These are phyloP conservation scores for Marasmarcha lunaedactyla DNA, from an alignment of 2,888 invertebrate genomes.

Conservation along the genomic window DNA sequence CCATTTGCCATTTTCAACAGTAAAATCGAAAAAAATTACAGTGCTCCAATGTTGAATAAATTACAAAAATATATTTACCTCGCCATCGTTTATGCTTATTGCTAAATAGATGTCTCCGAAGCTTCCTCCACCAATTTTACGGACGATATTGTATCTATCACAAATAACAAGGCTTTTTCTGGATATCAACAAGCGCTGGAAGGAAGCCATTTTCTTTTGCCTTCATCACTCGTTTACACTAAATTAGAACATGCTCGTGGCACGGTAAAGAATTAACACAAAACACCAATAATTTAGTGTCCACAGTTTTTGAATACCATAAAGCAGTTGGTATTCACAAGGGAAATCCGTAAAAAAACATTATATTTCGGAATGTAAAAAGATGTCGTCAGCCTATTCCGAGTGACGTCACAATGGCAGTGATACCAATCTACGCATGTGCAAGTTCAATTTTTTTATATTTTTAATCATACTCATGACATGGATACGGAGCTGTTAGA, in stretches of 20 bases:
- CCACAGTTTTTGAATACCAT: slow-evolving; percentile 35
- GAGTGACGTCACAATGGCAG: slow-evolving; percentile 62
- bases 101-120: slow-evolving; percentile 99
- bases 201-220: slow-evolving; percentile 63
- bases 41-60: slow-evolving; percentile 27
- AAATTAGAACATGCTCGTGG: slow-evolving; percentile 43
- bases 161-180: slow-evolving; percentile 71
- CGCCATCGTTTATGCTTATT: slow-evolving; percentile 92
- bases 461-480: no score
- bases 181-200: slow-evolving; percentile 56
- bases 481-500: no score
- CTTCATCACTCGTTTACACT: slow-evolving; percentile 57
- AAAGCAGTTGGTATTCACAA: slow-evolving; percentile 41
- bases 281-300: slow-evolving; percentile 42
- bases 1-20: slow-evolving; percentile 49
- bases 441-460: no score
- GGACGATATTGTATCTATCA: slow-evolving; percentile 93
- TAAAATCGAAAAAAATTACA: slow-evolving; percentile 43
- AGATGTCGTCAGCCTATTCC: slow-evolving; percentile 53
- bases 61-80: slow-evolving; percentile 74
- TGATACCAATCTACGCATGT: slow-evolving; percentile 28
- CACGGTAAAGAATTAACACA: slow-evolving; percentile 43
- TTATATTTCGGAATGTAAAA: slow-evolving; percentile 45
- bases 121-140: slow-evolving; percentile 98
- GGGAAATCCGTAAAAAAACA: slow-evolving; percentile 43